These are phyloP conservation scores for Lanistes nyassanus DNA, from an alignment of 1,140 invertebrate species.

Conservation along the genomic window DNA sequence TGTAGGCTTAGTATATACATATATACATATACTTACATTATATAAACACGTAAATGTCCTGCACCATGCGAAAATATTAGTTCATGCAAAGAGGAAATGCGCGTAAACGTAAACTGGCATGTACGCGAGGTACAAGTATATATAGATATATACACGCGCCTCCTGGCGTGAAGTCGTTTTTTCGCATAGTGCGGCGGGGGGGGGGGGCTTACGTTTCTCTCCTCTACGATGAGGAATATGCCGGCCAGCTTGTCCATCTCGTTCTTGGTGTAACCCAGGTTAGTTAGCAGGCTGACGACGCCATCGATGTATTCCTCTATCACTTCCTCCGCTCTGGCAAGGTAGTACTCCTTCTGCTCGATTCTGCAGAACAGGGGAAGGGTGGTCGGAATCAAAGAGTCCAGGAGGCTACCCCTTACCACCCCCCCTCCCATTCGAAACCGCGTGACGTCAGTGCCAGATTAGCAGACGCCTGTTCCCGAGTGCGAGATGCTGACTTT, in stretches of 20 bases:
- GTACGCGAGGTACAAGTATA: background rate
- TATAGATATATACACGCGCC: background rate
- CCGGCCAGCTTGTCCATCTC: conserved; percentile 5
- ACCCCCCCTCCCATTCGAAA: too few species aligned
- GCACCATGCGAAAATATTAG: background rate
- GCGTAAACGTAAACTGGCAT: background rate
- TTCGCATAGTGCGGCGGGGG: too few species aligned
- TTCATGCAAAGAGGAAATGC: background rate
- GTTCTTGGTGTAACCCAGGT: background rate
- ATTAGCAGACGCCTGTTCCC: background rate
- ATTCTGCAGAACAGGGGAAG: background rate
- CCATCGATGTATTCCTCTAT: conserved; percentile 11
- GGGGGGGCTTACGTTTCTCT: conserved; percentile 7
- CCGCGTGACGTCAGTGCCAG: background rate
- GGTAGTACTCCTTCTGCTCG: background rate
- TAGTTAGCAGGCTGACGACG: background rate
- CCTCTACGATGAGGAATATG: background rate
- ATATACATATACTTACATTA: too few species aligned
- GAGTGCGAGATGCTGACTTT: background rate
- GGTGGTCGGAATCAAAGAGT: too few species aligned
- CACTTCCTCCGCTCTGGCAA: background rate
- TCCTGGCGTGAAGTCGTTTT: background rate
- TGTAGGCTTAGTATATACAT: background rate
- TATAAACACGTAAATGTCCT: background rate
- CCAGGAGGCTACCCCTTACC: too few species aligned